Conservation (phyloP, 2,797 vertebrate species). For the Myotis pilosus region DNA sequence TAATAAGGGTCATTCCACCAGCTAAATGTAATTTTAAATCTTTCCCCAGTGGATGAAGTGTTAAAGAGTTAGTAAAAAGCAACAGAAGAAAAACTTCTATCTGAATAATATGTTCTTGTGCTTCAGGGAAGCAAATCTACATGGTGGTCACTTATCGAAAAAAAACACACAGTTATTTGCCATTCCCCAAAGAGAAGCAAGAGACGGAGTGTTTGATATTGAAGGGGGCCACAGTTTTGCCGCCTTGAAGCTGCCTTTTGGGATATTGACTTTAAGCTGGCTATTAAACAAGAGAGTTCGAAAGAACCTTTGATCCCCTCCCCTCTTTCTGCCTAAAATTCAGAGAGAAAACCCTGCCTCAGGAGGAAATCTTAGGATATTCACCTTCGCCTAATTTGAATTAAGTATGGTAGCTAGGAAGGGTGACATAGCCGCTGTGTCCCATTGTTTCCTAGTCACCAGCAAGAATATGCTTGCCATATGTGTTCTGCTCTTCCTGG, state of each 20-base stretch:
- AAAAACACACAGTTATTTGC: background rate
- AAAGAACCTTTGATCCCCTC: too few relatives aligned
- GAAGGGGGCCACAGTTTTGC: background rate
- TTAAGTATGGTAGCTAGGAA: background rate
- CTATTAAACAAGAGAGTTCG: background rate
- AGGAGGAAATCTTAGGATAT: background rate
- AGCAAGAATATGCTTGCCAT: background rate
- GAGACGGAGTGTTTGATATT: background rate
- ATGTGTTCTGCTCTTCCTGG: background rate
- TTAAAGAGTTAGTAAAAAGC: background rate
- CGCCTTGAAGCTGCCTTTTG: background rate
- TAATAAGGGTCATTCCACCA: background rate
- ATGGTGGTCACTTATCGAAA: background rate
- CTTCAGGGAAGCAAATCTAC: background rate
- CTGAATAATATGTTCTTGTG: background rate
- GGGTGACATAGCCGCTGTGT: background rate
- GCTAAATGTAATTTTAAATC: background rate
- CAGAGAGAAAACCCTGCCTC: too few relatives aligned
- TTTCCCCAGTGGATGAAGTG: background rate
- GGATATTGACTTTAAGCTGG: background rate
- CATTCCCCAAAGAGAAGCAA: background rate
- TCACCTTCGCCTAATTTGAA: too few relatives aligned
- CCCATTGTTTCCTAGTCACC: background rate
- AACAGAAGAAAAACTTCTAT: background rate
- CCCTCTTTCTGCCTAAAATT: background rate